Conservation (phyloP, 2,113 vertebrate species). For the Cyphomyrus discorhynchus region DNA sequence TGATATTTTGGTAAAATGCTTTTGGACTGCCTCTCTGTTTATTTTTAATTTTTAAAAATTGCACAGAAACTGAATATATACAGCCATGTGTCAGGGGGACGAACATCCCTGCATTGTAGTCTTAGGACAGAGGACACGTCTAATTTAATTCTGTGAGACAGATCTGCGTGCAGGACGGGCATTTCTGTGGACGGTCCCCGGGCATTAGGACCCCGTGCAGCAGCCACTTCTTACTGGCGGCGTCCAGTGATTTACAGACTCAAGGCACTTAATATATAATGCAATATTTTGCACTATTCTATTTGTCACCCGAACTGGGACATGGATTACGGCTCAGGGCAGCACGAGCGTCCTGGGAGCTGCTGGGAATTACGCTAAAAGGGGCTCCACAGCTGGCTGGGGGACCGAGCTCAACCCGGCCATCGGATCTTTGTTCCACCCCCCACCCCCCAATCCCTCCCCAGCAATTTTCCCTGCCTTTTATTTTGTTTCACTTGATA, state of each 20-base stretch:
- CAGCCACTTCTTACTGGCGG: conserved; percentile 48
- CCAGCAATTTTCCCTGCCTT: conserved; percentile 55
- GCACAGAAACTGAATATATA: background rate
- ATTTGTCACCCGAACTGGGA: conserved; percentile 91
- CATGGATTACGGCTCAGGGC: conserved; percentile 97
- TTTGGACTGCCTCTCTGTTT: background rate
- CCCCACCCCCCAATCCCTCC: conserved; percentile 53
- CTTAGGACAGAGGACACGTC: conserved; percentile 25
- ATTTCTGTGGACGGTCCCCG: conserved; percentile 59
- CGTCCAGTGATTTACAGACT: conserved; percentile 95
- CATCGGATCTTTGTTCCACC: conserved; percentile 60
- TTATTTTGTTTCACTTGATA: conserved; percentile 3
- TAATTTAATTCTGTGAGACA: conserved; percentile 59
- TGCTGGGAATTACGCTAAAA: conserved; percentile 88
- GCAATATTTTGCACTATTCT: conserved; percentile 85
- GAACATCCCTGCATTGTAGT: background rate
- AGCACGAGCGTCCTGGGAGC: conserved; percentile 90
- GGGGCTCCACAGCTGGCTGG: conserved; percentile 80
- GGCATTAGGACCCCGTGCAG: conserved; percentile 48
- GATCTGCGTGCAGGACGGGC: conserved; percentile 41
- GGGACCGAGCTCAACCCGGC: conserved; percentile 63
- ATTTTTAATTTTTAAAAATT: background rate
- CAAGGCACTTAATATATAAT: conserved; percentile 97
- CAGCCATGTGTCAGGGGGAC: background rate
- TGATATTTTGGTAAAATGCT: background rate